A percentile compares a stretch with the other conserved stretches of the same genome.
phyloP scores from a whole-genome alignment of 2,888 invertebrate species.

The Agriotes lineatus region DNA sequence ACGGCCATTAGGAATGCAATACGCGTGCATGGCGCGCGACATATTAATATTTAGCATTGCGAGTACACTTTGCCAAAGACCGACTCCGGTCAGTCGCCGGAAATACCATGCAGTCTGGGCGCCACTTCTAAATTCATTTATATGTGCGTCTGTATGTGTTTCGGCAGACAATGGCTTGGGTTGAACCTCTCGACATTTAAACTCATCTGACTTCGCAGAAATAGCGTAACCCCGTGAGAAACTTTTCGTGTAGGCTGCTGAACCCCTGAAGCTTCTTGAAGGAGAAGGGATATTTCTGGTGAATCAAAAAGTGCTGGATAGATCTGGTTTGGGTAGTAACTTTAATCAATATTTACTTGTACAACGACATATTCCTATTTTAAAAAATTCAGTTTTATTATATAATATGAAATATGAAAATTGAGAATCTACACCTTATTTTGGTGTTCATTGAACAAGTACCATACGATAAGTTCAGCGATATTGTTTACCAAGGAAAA shows the following conservation, averaged over 20 bases:
- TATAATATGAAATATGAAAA: no score
- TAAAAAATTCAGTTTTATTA: no score
- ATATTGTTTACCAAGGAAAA: no score
- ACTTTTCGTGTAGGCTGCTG: background rate
- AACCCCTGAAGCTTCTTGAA: no score
- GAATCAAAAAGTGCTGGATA: no score
- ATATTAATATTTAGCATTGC: conserved; percentile 29
- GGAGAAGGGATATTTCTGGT: no score
- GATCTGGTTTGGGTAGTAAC: no score
- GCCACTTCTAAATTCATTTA: conserved; percentile 42
- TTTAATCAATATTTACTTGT: no score
- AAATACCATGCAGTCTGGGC: conserved; percentile 45
- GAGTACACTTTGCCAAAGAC: conserved; percentile 25
- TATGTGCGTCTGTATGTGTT: background rate
- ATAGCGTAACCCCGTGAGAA: background rate
- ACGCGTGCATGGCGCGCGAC: conserved; percentile 27
- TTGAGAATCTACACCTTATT: no score
- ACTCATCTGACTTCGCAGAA: background rate
- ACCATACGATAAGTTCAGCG: no score
- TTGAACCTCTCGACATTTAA: background rate
- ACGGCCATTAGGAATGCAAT: conserved; percentile 17
- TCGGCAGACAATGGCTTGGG: conserved; percentile 8
- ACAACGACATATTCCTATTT: no score
- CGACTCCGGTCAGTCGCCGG: conserved; percentile 35
- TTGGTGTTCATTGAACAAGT: no score